Conservation (phyloP, 2,888 invertebrate genomes). For the Himalopsyche anomala region DNA sequence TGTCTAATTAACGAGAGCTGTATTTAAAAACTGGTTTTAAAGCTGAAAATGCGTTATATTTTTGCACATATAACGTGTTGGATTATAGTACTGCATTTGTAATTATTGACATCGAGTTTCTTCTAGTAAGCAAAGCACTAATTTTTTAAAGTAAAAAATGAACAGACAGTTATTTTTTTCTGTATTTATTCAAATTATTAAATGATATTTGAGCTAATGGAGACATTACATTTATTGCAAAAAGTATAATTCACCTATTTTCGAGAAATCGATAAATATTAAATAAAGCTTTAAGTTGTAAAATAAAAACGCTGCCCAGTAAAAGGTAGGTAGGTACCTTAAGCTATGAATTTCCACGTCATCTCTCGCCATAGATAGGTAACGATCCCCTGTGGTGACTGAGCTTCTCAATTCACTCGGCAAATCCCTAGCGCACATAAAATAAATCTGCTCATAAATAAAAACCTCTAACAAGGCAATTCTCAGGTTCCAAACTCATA, state of each 20-base stretch:
- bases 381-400: conserved; percentile 33
- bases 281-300: neutral
- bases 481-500: conserved; percentile 77
- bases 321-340: neutral
- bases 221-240: neutral
- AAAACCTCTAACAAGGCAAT: conserved; percentile 77
- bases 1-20: too few relatives aligned
- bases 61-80: too few relatives aligned
- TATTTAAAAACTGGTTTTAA: too few relatives aligned
- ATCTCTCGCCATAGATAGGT: conserved; percentile 27
- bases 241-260: neutral
- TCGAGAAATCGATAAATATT: neutral
- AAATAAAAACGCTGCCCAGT: conserved; percentile 4
- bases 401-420: conserved; percentile 66
- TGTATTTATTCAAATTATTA: too few relatives aligned
- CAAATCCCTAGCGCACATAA: conserved; percentile 72
- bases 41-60: too few relatives aligned
- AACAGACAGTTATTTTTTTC: too few relatives aligned
- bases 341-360: conserved; percentile 26
- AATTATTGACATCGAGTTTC: too few relatives aligned
- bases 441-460: conserved; percentile 79
- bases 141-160: too few relatives aligned
- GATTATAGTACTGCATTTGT: too few relatives aligned
- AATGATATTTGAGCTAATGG: too few relatives aligned
- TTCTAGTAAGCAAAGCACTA: too few relatives aligned